Evolutionary conservation across 2,888 invertebrate species (phyloP).

Genomic region (Euclidia mi): DNA sequence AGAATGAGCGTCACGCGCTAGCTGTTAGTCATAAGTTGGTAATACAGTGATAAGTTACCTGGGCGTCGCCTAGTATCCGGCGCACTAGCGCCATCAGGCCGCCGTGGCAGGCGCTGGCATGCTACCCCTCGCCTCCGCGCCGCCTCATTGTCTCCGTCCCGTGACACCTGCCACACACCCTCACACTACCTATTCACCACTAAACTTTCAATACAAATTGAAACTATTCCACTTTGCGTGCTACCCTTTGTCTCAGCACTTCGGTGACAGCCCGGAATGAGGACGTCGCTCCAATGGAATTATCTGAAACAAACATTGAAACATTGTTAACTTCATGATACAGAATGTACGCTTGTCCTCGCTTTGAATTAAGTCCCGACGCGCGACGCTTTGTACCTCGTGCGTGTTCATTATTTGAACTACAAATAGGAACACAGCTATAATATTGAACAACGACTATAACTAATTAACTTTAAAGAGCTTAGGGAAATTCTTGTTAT

Average conservation of each 20-base stretch:
- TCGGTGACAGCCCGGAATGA: constrained; percentile 53
- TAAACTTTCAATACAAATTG: constrained; percentile 67
- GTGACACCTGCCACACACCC: constrained; percentile 67
- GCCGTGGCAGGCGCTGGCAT: constrained; percentile 90
- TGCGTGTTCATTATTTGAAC: not conserved
- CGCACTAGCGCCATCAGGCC: constrained; percentile 96
- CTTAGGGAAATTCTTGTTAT: no score
- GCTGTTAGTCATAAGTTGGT: not conserved
- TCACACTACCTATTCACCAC: constrained; percentile 60
- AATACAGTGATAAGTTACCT: constrained; percentile 86
- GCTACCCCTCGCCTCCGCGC: constrained; percentile 84
- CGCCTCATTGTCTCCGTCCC: constrained; percentile 70
- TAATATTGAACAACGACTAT: no score
- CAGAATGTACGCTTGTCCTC: constrained; percentile 28
- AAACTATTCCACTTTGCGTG: constrained; percentile 73
- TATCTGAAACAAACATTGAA: constrained; percentile 76
- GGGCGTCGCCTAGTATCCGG: constrained; percentile 96
- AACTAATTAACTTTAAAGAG: no score
- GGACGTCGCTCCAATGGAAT: constrained; percentile 51
- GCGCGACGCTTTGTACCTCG: constrained; percentile 14
- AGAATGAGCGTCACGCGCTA: not conserved
- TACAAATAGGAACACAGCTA: constrained; percentile 4
- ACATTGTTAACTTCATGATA: constrained; percentile 50
- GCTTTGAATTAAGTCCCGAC: constrained; percentile 39
- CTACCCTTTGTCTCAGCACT: constrained; percentile 56